Conservation (phyloP, 2,113 vertebrate genomes). For the Hippopotamus amphibius region DNA sequence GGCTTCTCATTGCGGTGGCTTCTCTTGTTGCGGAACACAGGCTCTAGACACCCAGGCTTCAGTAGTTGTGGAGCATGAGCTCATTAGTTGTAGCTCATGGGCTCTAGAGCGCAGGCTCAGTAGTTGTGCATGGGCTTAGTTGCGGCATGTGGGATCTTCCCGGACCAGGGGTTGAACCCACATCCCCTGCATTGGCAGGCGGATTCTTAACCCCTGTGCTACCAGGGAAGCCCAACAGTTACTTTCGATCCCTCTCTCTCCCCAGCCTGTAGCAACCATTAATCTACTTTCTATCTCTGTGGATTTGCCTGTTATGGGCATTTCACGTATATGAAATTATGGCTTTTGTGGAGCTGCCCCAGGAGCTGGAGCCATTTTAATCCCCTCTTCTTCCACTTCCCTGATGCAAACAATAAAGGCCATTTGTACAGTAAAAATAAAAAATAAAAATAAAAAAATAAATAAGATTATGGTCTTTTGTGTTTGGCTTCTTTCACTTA, state of each 20-base stretch:
- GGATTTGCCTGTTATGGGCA: not conserved
- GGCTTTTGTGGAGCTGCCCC: not conserved
- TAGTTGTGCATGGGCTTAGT: too few species aligned
- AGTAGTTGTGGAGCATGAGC: too few species aligned
- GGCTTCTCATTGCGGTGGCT: too few species aligned
- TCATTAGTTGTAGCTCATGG: too few species aligned
- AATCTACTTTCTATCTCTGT: not conserved
- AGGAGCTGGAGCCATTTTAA: not conserved
- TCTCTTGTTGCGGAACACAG: too few species aligned
- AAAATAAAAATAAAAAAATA: not conserved
- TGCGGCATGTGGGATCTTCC: too few species aligned
- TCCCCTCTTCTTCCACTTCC: not conserved
- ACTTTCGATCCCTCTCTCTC: not conserved
- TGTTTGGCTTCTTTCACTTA: conserved; percentile 37
- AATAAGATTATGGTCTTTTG: not conserved
- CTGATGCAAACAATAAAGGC: not conserved
- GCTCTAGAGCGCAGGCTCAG: too few species aligned
- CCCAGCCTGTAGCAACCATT: not conserved
- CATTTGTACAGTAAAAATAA: not conserved
- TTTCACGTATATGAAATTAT: not conserved
- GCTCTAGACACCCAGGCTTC: too few species aligned
- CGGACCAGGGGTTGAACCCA: too few species aligned
- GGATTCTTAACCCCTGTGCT: too few species aligned
- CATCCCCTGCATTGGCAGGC: too few species aligned
- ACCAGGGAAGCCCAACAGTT: not conserved